These are phyloP conservation scores for Melanitta fusca DNA, from an alignment of 2,797 vertebrate genomes.

Conservation along the genomic window DNA sequence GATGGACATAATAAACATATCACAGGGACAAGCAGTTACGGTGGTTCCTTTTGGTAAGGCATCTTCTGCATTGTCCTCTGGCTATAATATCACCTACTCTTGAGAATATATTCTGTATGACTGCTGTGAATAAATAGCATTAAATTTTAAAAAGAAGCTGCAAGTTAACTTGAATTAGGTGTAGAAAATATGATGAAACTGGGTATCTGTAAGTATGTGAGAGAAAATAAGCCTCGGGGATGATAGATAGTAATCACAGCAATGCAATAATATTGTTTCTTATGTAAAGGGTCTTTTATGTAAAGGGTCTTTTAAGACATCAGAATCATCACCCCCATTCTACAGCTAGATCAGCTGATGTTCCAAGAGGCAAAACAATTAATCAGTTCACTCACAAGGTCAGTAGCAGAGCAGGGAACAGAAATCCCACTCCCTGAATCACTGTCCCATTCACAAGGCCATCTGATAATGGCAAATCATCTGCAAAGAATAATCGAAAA, in stretches of 20 bases:
- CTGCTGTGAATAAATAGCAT: not conserved
- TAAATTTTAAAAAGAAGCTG: not conserved
- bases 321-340: not conserved
- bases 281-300: not conserved
- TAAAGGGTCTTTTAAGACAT: not conserved
- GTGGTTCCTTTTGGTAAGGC: not conserved
- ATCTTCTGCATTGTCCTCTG: not conserved
- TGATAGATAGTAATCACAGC: not conserved
- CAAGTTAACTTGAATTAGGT: not conserved
- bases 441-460: not conserved
- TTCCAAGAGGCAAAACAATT: not conserved
- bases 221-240: not conserved
- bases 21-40: not conserved
- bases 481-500: not conserved
- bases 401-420: not conserved
- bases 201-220: not conserved
- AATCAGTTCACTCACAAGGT: not conserved
- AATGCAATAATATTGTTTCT: not conserved
- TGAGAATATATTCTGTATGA: not conserved
- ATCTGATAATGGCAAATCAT: not conserved
- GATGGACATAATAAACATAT: not conserved
- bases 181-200: not conserved
- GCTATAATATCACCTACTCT: not conserved
- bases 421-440: not conserved
- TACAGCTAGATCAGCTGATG: not conserved